Conservation (phyloP, 2,113 vertebrate species). For the Canis aureus region DNA sequence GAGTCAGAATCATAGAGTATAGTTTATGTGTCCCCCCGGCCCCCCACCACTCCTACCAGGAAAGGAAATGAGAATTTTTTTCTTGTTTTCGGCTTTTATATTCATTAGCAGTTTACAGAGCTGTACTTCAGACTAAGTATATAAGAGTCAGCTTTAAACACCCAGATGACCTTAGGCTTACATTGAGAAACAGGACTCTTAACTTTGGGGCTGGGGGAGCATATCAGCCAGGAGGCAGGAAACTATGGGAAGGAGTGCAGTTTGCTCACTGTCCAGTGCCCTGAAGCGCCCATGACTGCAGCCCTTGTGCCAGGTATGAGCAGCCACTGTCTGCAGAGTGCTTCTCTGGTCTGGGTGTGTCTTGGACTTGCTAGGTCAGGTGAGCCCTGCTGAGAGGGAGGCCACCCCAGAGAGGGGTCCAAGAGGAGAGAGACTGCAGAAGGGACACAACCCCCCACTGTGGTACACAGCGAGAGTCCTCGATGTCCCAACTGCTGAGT, state of each 20-base stretch:
- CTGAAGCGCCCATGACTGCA: no score
- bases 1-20: neutral
- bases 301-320: neutral
- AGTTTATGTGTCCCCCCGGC: neutral
- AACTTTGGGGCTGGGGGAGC: neutral
- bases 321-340: neutral
- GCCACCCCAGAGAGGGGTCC: neutral
- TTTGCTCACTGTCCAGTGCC: neutral
- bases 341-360: neutral
- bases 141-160: neutral
- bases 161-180: neutral
- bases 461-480: neutral
- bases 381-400: neutral
- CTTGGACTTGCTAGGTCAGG: neutral
- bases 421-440: neutral
- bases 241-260: neutral
- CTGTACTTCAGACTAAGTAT: neutral
- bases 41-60: neutral
- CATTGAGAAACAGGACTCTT: neutral
- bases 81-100: neutral
- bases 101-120: neutral
- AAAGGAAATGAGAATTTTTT: neutral
- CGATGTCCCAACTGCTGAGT: rapidly evolving
- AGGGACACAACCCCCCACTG: neutral
- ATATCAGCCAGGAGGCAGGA: neutral